phyloP scores from a whole-genome alignment of 2,888 invertebrate species.

The Chamaedrilus cognettii region DNA sequence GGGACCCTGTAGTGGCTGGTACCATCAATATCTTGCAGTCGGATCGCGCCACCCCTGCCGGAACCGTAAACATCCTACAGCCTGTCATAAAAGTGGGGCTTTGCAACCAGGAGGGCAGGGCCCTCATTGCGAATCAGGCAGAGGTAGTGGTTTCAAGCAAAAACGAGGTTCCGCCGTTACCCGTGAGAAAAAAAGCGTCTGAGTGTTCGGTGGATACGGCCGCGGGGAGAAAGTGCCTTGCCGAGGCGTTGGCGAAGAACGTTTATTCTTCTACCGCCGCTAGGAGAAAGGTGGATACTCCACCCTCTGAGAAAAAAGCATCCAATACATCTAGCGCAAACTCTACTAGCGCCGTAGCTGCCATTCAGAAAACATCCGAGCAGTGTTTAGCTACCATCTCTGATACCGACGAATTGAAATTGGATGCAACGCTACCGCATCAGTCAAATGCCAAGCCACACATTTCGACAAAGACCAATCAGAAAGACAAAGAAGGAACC shows the following conservation, averaged over 20 bases:
- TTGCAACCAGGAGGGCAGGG: neutral
- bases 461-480: neutral
- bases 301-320: too few species aligned
- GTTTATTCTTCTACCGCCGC: neutral
- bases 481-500: neutral
- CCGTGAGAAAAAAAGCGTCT: too few species aligned
- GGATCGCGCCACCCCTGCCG: neutral
- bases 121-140: neutral
- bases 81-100: conserved; percentile 12
- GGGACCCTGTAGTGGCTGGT: conserved; percentile 3
- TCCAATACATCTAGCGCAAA: neutral
- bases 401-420: too few species aligned
- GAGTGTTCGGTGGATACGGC: too few species aligned
- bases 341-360: conserved; percentile 18
- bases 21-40: conserved; percentile 12
- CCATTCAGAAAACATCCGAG: conserved; percentile 16
- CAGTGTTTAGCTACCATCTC: too few species aligned
- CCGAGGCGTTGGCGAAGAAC: neutral
- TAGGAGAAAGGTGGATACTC: too few species aligned
- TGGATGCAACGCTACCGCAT: neutral
- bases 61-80: neutral
- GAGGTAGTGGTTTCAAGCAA: too few species aligned
- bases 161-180: too few species aligned
- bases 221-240: too few species aligned
- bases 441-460: neutral